Conservation (phyloP, 1,140 invertebrate genomes). For the Probaryconus sp. region DNA sequence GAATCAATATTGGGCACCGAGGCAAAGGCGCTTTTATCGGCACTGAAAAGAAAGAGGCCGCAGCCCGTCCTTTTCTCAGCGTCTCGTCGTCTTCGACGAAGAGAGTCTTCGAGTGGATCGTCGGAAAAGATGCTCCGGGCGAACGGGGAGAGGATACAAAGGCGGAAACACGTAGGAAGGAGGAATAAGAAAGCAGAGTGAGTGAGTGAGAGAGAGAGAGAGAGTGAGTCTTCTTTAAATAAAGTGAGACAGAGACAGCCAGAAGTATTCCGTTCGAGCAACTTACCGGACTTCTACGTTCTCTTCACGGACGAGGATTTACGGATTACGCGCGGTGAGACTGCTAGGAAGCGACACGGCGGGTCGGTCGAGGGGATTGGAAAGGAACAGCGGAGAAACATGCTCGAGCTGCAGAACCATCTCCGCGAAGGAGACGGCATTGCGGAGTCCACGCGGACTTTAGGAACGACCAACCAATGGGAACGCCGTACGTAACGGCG, state of each 20-base stretch:
- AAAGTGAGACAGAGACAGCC: too few relatives aligned
- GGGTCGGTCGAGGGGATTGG: slow-evolving; percentile 13
- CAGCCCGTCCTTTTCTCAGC: slow-evolving; percentile 38
- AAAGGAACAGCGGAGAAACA: slow-evolving; percentile 21
- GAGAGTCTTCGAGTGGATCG: slow-evolving; percentile 54
- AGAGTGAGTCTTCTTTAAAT: too few relatives aligned
- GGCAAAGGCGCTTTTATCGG: slow-evolving; percentile 76
- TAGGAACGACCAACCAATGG: slow-evolving; percentile 53
- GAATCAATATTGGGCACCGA: slow-evolving; percentile 78
- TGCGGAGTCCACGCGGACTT: slow-evolving; percentile 74
- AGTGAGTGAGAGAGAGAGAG: slow-evolving; percentile 4
- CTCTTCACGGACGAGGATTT: slow-evolving; percentile 65
- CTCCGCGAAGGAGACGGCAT: too few relatives aligned
- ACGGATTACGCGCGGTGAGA: slow-evolving; percentile 64
- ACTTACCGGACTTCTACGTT: slow-evolving; percentile 65
- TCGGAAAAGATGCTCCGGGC: slow-evolving; percentile 53
- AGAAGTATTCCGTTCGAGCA: slow-evolving; percentile 59
- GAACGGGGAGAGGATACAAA: slow-evolving; percentile 41
- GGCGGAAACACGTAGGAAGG: slow-evolving; percentile 47
- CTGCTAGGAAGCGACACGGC: slow-evolving; percentile 17
- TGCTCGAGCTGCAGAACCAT: too few relatives aligned
- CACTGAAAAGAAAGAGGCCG: slow-evolving; percentile 56
- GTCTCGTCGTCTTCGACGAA: slow-evolving; percentile 35
- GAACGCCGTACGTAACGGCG: background rate
- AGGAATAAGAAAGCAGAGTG: slow-evolving; percentile 43